Base-by-base conservation (phyloP, 2,888 invertebrate species). In the Conistra vaccinii region DNA sequence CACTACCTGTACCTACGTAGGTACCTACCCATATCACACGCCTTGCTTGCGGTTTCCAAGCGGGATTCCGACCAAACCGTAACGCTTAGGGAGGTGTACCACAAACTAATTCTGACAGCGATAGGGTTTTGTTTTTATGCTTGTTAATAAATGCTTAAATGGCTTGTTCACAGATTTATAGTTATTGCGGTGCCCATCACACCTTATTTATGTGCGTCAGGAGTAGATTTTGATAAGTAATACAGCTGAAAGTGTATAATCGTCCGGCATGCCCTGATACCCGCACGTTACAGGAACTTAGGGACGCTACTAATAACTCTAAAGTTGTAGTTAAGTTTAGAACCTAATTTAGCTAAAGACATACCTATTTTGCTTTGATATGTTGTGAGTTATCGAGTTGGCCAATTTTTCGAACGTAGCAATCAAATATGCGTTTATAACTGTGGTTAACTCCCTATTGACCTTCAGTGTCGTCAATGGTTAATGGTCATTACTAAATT, bases 31-130 rank as follows among this genome's bases (percentile, higher is more conserved):
- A 53, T 55, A 57, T 60, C 32, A 55, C 67, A 57, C 57, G 69
- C 57, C 72, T 70, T 83, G 68, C 32, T 70, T 85, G 85, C 63
- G 85, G 82, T 81, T 78, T 58, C 29, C 2, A 58, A 57, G 71
- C 66, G 20, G 48, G 55, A 73, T 81, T 71, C 66, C 53, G 20
- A 32, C 45, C 7, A 55, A 78, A 85, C 74, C 80, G 55, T 69
- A 63, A 72, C 48, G 61, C 68, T 61, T 39, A 32, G 58, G 55
- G 60, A 66, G 69, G 69, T 70, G 39, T 57, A 74, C 85, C 85
- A 32, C 85, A 78, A 14, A 62, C 57, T 73, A 78, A 80, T 76
- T 79, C 58, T 48, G 58, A 66, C 51, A 62, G 61, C 12, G 51
- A 42, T 58, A 55, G 57, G 65, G 55, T 61, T 58, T 68, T 68